Percentiles rank a stretch among this genome's conserved stretches.
Evolutionary conservation across 2,797 vertebrate species (phyloP).

Genomic region (Pantherophis vulpinus): DNA sequence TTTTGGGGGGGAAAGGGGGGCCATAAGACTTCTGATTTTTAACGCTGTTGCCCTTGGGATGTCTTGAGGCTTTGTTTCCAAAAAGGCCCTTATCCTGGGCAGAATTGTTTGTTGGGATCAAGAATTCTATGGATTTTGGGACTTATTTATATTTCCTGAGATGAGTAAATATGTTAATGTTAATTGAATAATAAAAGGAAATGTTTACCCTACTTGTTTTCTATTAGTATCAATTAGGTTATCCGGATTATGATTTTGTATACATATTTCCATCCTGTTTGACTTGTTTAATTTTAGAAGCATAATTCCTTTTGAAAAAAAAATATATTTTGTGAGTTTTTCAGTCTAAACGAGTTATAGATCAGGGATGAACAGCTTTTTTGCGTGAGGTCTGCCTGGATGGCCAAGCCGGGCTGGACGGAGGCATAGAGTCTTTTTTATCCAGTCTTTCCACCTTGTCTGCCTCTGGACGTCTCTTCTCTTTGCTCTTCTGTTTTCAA

Average conservation of each 20-base stretch:
- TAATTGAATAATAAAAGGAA: background rate
- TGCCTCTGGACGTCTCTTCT: background rate
- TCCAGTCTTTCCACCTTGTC: background rate
- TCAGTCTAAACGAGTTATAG: too few species aligned
- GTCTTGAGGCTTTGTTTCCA: background rate
- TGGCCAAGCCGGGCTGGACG: too few species aligned
- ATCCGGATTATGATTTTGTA: background rate
- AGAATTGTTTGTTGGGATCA: background rate
- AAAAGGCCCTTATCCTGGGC: background rate
- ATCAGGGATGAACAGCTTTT: too few species aligned
- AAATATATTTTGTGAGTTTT: too few species aligned
- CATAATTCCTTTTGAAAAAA: too few species aligned
- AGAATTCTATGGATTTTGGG: background rate
- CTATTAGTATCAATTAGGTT: background rate
- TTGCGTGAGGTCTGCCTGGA: too few species aligned
- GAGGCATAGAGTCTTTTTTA: too few species aligned
- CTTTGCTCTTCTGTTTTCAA: background rate
- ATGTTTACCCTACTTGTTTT: background rate
- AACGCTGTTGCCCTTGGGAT: background rate
- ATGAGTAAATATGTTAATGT: background rate
- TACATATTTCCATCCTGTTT: background rate
- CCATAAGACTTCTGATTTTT: background rate
- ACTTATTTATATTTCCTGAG: background rate
- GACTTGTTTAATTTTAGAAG: too few species aligned
- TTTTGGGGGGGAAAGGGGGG: background rate